A percentile compares a stretch with the other conserved stretches of the same genome.
These are phyloP conservation scores for Ophioninae sp. DNA, from an alignment of 2,888 invertebrate genomes.

Conservation along the genomic window DNA sequence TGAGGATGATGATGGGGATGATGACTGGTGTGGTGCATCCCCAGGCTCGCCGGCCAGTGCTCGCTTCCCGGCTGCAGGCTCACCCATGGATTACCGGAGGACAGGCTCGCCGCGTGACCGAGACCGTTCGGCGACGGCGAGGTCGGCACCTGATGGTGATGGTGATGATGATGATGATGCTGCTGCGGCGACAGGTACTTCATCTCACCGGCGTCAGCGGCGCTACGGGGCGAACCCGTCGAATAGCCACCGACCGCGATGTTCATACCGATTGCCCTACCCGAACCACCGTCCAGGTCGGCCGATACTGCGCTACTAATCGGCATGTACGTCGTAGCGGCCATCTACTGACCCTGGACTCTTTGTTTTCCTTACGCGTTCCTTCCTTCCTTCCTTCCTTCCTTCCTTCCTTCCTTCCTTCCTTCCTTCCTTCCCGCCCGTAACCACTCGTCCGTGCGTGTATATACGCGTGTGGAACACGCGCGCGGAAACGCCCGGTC, in stretches of 20 bases:
- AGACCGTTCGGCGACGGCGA: slow-evolving; percentile 87
- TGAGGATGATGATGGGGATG: slow-evolving; percentile 87
- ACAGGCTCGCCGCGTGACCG: slow-evolving; percentile 83
- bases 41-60: slow-evolving; percentile 89
- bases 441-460: too few relatives aligned
- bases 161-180: slow-evolving; percentile 92
- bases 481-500: too few relatives aligned
- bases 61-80: slow-evolving; percentile 89
- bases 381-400: slow-evolving; percentile 77
- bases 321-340: slow-evolving; percentile 96
- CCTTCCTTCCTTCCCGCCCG: slow-evolving; percentile 33
- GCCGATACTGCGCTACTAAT: slow-evolving; percentile 89
- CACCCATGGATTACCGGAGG: slow-evolving; percentile 90
- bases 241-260: slow-evolving; percentile 88
- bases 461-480: too few relatives aligned
- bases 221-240: slow-evolving; percentile 92
- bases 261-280: slow-evolving; percentile 87
- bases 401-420: too few relatives aligned
- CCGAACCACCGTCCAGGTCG: slow-evolving; percentile 86
- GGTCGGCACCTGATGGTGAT: slow-evolving; percentile 86
- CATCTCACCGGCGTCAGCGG: slow-evolving; percentile 95
- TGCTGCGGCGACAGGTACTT: slow-evolving; percentile 93
- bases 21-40: slow-evolving; percentile 85
- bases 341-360: slow-evolving; percentile 87
- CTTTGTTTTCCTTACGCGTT: slow-evolving; percentile 77